Base-by-base conservation (phyloP, 1,140 invertebrate genomes). In the Harpegnathos saltator region DNA sequence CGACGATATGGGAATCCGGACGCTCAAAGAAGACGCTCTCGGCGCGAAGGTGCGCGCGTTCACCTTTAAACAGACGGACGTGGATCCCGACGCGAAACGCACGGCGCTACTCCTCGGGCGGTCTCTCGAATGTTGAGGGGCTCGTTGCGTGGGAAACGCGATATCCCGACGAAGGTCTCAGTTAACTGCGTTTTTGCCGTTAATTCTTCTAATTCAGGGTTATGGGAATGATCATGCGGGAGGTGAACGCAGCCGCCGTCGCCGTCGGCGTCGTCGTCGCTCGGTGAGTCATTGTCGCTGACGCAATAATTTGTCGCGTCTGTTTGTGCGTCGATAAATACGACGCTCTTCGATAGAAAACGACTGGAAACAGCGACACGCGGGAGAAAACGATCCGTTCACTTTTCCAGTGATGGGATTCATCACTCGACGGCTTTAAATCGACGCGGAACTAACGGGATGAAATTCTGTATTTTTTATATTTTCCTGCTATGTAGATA, bases 181-280 rank as follows among this genome's bases (percentile, higher is more conserved):
- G 74, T 87, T 83, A 90, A 90, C 75, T 89, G 66, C 71, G 82
- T 85, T 85, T 83, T 80, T 78, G 29, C 80, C 62, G 58, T 85
- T 91, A 91, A 91, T 90, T 89, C 88, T 82, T 85, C 65, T 91
- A 91, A 91, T 91, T 91, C 90, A 91, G 81, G 90, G 90, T 91
- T 89, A 89, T 91, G 90, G 61, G 89, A 91, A 90, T 82, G 12
- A 84, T 85, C 48, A n/a, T 80, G 74, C 29, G 73, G 54, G 88
- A 86, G 68, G 72, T 69, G 19, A 63, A 61, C 15, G 22, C n/a
- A 29, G 50, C 38, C 38, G n/a, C 72, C 3, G 38, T 1, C 3
- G 38, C 3, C 3, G 38, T 9, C 38, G 38, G 0, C 38, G 38
- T 44, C 38, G 38, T 44, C 38, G 38, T 44, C 38, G 38, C 38